phyloP scores from a whole-genome alignment of 1,140 invertebrate genomes.

The Drosophila bocki region DNA sequence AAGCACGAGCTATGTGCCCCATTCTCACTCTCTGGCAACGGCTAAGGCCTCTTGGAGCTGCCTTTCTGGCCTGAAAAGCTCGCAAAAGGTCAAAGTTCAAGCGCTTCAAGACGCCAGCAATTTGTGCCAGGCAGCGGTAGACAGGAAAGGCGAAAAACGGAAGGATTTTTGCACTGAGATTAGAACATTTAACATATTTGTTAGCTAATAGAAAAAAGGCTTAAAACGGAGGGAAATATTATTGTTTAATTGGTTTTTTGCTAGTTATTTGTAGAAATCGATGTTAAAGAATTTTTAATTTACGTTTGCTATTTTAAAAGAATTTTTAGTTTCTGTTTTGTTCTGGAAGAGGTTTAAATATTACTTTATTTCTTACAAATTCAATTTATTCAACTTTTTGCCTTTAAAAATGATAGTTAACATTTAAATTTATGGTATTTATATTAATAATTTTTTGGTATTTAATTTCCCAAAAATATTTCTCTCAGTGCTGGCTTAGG shows the following conservation, averaged over 20 bases:
- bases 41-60: neutral
- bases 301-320: too few relatives aligned
- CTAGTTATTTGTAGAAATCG: too few relatives aligned
- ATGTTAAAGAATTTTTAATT: neutral
- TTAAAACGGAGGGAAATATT: neutral
- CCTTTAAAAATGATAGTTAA: neutral
- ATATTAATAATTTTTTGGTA: neutral
- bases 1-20: conserved; percentile 22
- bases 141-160: conserved; percentile 8
- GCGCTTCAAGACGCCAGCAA: conserved; percentile 38
- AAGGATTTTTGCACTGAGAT: conserved; percentile 1
- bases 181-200: too few relatives aligned
- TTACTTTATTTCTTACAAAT: neutral
- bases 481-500: conserved; percentile 22
- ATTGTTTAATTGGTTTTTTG: neutral
- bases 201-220: neutral
- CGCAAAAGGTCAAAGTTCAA: conserved; percentile 60
- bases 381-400: neutral
- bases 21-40: neutral
- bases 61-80: conserved; percentile 21
- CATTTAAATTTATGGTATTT: neutral
- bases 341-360: too few relatives aligned
- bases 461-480: neutral
- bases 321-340: too few relatives aligned
- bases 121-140: conserved; percentile 30